These are phyloP conservation scores for Episyrphus balteatus DNA, from an alignment of 1,140 invertebrate species.

Conservation along the genomic window DNA sequence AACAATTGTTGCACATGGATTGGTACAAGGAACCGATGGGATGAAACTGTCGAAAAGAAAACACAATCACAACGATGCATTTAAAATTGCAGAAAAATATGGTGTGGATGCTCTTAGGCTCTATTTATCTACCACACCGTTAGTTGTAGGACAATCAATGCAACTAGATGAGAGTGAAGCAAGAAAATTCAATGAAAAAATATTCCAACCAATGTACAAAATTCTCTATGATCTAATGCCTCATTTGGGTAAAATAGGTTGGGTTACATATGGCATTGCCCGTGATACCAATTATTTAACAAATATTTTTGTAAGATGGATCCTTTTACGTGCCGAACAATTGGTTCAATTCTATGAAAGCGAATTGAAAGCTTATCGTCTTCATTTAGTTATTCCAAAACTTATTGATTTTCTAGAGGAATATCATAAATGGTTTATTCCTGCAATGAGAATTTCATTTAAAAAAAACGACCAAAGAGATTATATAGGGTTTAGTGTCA, in stretches of 20 bases:
- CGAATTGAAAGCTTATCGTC: constrained; percentile 83
- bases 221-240: constrained; percentile 76
- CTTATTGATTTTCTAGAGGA: constrained; percentile 91
- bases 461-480: constrained; percentile 58
- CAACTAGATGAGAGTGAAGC: constrained; percentile 93
- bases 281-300: constrained; percentile 5
- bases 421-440: constrained; percentile 94
- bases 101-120: constrained; percentile 90
- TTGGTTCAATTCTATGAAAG: constrained; percentile 71
- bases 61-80: constrained; percentile 94
- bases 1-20: constrained; percentile 87
- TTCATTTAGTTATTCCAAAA: constrained; percentile 86
- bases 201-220: constrained; percentile 96
- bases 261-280: neutral
- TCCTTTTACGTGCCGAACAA: constrained; percentile 86
- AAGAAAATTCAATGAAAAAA: constrained; percentile 86
- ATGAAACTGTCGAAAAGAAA: constrained; percentile 99
- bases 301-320: constrained; percentile 90
- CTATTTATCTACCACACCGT: constrained; percentile 93
- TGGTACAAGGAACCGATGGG: constrained; percentile 86
- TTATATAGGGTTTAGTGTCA: constrained; percentile 15
- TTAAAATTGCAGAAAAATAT: constrained; percentile 79
- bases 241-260: constrained; percentile 70
- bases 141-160: constrained; percentile 90
- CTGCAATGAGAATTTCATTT: constrained; percentile 83